Evolutionary conservation across 2,888 invertebrate species (phyloP).

Genomic region (Brachylomia viminalis): DNA sequence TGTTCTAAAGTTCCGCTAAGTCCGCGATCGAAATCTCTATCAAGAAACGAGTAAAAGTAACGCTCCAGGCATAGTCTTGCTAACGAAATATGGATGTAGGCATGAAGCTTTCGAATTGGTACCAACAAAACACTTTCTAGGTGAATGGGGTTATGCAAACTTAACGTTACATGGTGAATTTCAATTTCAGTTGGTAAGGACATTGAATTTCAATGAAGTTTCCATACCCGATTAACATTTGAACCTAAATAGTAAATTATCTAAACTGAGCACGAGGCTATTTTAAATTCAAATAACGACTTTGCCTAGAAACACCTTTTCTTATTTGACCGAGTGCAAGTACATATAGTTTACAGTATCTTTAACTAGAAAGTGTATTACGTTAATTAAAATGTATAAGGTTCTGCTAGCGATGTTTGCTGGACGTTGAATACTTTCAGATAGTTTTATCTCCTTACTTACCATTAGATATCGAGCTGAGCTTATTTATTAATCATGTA

Average conservation of each 20-base stretch:
- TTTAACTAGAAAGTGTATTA: constrained; percentile 61
- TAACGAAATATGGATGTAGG: constrained; percentile 87
- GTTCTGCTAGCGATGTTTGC: constrained; percentile 38
- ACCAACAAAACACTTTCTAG: constrained; percentile 87
- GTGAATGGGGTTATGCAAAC: constrained; percentile 87
- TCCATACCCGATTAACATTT: constrained; percentile 70
- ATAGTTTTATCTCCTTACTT: constrained; percentile 42
- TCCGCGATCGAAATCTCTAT: constrained; percentile 81
- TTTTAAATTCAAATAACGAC: constrained; percentile 62
- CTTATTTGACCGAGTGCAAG: constrained; percentile 45
- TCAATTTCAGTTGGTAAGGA: constrained; percentile 80
- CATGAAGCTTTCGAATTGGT: constrained; percentile 85
- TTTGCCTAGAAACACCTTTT: constrained; percentile 67
- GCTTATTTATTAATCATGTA: constrained; percentile 6
- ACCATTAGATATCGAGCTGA: not conserved
- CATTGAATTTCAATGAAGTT: constrained; percentile 81
- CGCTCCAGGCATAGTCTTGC: constrained; percentile 84
- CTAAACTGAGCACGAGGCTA: constrained; percentile 62
- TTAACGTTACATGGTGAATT: constrained; percentile 86
- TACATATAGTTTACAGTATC: constrained; percentile 40
- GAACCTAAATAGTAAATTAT: constrained; percentile 68
- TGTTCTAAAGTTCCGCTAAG: constrained; percentile 84
- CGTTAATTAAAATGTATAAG: constrained; percentile 57
- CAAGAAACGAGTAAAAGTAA: constrained; percentile 85
- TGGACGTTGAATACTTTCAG: constrained; percentile 33